A percentile compares a stretch with the other conserved stretches of the same genome.
These are phyloP conservation scores for Pangasius larnaudii DNA, from an alignment of 2,797 vertebrate genomes.

Conservation along the genomic window DNA sequence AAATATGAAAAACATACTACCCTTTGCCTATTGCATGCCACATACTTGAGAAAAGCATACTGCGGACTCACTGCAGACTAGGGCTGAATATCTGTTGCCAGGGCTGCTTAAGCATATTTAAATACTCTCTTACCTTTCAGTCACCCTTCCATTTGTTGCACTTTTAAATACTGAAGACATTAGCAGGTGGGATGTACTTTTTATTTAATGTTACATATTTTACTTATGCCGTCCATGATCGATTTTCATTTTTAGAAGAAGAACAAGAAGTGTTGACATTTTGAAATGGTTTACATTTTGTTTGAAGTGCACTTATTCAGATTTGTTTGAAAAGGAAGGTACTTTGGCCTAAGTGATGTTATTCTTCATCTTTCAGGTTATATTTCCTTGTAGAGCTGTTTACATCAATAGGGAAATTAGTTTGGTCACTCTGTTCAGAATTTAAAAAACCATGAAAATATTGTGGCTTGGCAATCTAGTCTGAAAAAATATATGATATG, in stretches of 20 bases:
- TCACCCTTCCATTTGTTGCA: no score
- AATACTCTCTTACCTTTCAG: no score
- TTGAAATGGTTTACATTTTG: neutral
- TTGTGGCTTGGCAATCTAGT: neutral
- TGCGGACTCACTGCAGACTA: neutral
- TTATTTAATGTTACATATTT: no score
- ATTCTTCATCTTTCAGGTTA: neutral
- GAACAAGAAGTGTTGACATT: no score
- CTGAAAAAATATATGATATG: neutral
- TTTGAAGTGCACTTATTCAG: neutral
- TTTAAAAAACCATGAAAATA: neutral
- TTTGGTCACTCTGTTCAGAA: no score
- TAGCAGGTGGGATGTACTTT: no score
- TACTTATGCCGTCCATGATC: neutral
- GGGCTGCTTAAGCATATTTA: no score
- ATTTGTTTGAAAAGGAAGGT: neutral
- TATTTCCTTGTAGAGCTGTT: neutral
- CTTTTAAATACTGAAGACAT: no score
- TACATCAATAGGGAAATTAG: no score
- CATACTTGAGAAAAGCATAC: neutral
- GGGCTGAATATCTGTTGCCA: neutral
- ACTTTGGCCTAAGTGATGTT: neutral
- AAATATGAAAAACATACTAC: neutral
- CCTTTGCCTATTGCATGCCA: neutral
- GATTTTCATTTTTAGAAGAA: no score